phyloP scores from a whole-genome alignment of 2,113 vertebrate species.

The Phycodurus eques region DNA sequence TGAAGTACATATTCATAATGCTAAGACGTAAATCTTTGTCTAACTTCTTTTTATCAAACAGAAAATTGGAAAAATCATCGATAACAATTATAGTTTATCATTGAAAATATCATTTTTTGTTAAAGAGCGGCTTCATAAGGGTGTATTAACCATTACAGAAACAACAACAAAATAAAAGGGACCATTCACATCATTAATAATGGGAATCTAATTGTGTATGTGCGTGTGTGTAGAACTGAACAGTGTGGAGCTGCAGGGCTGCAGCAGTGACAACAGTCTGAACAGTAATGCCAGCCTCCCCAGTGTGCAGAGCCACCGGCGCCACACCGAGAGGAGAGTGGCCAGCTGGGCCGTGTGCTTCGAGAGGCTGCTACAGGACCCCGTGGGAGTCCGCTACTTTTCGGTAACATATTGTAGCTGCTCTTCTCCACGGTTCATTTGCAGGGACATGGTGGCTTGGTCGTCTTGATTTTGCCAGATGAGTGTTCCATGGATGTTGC shows the following conservation, averaged over 20 bases:
- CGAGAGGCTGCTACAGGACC: constrained; percentile 93
- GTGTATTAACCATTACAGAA: neutral
- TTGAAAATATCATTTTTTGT: too few relatives aligned
- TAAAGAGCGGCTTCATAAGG: too few relatives aligned
- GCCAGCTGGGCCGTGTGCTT: constrained; percentile 98
- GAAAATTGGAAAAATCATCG: too few relatives aligned
- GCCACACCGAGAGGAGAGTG: constrained; percentile 84
- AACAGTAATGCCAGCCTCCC: constrained; percentile 97
- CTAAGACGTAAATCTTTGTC: too few relatives aligned
- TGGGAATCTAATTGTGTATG: neutral
- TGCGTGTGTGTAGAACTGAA: constrained; percentile 77
- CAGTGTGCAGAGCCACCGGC: constrained; percentile 87
- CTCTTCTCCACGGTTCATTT: neutral
- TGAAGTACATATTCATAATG: too few relatives aligned
- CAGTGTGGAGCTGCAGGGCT: constrained; percentile 84
- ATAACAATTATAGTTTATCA: too few relatives aligned
- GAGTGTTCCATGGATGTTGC: neutral
- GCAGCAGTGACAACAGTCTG: constrained; percentile 88
- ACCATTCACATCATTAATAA: neutral
- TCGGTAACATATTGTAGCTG: constrained; percentile 70
- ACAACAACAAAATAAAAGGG: neutral
- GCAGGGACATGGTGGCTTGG: neutral
- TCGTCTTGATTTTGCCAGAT: neutral
- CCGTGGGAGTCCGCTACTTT: constrained; percentile 89
- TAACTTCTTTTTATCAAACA: too few relatives aligned